Evolutionary conservation across 2,888 invertebrate genomes (phyloP).

Genomic region (Capitulum mitella): DNA sequence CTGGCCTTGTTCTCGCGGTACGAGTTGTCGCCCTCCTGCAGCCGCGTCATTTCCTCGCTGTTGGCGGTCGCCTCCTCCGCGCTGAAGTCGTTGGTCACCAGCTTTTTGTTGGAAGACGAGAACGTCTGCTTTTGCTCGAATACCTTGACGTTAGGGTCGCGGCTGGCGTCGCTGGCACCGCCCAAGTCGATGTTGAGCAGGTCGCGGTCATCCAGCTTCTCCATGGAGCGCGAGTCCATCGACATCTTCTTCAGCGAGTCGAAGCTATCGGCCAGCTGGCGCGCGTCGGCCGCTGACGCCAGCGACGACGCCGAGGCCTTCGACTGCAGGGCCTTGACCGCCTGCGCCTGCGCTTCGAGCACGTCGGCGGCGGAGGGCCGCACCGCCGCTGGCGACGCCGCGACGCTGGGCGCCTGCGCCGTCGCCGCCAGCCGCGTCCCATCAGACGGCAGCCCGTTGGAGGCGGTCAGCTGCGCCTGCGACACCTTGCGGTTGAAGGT

Average conservation of each 20-base stretch:
- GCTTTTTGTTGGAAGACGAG: conserved; percentile 42
- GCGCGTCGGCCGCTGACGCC: not conserved
- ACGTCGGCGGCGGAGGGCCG: not conserved
- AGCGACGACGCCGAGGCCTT: not conserved
- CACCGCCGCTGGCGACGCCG: no score
- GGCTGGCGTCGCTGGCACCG: not conserved
- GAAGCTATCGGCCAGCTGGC: not conserved
- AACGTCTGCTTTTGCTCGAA: not conserved
- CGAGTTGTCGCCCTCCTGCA: conserved; percentile 73
- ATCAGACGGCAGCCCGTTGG: not conserved
- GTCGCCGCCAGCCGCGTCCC: not conserved
- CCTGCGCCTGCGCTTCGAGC: conserved; percentile 6
- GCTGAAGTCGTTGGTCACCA: conserved; percentile 60
- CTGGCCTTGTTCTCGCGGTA: conserved; percentile 67
- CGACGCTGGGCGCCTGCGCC: not conserved
- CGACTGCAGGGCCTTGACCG: conserved; percentile 5
- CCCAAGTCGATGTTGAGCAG: not conserved
- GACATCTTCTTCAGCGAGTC: not conserved
- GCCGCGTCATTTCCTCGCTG: conserved; percentile 60
- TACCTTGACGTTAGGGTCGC: conserved; percentile 7
- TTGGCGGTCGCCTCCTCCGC: conserved; percentile 68
- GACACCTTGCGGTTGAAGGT: conserved; percentile 4
- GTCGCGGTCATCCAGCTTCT: not conserved
- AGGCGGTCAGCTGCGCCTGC: not conserved
- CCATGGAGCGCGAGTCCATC: not conserved